Evolutionary conservation across 2,113 vertebrate genomes (phyloP).

Genomic region (Pseudorectes ferrugineus): DNA sequence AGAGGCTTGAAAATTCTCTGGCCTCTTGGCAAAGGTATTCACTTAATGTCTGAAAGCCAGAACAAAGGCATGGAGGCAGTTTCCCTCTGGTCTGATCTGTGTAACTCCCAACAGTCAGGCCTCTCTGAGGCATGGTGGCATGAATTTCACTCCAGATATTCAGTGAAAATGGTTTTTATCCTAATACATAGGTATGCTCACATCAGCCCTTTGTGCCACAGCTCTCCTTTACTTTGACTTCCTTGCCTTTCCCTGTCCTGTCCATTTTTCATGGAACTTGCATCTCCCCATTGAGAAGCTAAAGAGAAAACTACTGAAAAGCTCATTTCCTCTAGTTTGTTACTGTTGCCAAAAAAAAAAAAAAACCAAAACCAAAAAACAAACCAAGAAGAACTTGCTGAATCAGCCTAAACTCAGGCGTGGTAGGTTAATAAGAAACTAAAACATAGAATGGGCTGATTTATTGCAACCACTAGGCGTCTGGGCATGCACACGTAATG

Average conservation of each 20-base stretch:
- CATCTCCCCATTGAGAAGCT: not conserved
- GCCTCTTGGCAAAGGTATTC: not conserved
- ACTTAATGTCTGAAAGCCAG: not conserved
- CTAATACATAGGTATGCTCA: not conserved
- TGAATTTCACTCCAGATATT: not conserved
- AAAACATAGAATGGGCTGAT: not conserved
- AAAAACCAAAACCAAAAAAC: not conserved
- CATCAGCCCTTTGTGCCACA: not conserved
- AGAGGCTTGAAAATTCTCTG: not conserved
- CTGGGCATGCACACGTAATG: not conserved
- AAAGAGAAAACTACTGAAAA: not conserved
- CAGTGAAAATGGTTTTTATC: not conserved
- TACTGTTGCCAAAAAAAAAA: not conserved
- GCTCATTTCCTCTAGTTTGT: not conserved
- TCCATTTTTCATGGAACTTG: not conserved
- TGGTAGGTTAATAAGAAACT: not conserved
- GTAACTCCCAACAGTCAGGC: not conserved
- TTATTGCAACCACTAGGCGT: not conserved
- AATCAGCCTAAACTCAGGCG: not conserved
- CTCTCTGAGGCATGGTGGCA: not conserved
- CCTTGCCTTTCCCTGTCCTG: not conserved
- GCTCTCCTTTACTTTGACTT: not conserved
- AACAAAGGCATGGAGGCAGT: not conserved
- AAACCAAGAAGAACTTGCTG: not conserved
- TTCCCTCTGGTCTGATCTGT: not conserved